A percentile compares a stretch with the other conserved stretches of the same genome.
These are phyloP conservation scores for Ruditapes philippinarum DNA, from an alignment of 1,140 invertebrate genomes.

Conservation along the genomic window DNA sequence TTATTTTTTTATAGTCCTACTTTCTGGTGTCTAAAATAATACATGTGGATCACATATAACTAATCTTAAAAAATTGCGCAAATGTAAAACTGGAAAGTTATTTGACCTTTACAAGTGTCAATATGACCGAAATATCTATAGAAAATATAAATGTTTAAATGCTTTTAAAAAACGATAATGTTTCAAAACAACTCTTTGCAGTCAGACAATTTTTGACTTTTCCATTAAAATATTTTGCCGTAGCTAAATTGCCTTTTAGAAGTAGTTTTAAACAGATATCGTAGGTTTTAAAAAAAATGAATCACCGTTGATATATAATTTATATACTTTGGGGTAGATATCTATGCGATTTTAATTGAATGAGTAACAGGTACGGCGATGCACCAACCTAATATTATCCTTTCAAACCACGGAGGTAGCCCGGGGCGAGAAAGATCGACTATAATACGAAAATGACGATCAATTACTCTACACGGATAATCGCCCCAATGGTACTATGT, in stretches of 20 bases:
- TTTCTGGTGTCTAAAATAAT: no score
- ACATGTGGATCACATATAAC: no score
- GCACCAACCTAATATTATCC: background rate
- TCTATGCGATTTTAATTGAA: background rate
- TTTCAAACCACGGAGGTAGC: constrained; percentile 21
- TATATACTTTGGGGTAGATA: background rate
- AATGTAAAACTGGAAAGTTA: no score
- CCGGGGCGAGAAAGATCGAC: constrained; percentile 7
- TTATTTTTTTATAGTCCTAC: no score
- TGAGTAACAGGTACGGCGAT: constrained; percentile 30
- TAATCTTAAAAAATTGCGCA: no score
- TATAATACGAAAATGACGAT: constrained; percentile 23
- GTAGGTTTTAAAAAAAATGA: constrained; percentile 1
- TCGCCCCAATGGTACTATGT: constrained; percentile 17
- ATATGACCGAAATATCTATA: no score
- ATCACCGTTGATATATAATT: background rate
- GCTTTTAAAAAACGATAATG: no score
- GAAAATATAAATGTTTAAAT: no score
- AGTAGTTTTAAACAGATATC: background rate
- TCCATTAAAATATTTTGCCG: background rate
- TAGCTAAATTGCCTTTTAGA: background rate
- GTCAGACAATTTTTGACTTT: no score
- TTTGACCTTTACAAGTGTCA: no score
- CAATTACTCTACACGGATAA: constrained; percentile 33
- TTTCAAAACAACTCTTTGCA: no score